These are phyloP conservation scores for Scolopax rusticola DNA, from an alignment of 2,797 vertebrate species.

Conservation along the genomic window DNA sequence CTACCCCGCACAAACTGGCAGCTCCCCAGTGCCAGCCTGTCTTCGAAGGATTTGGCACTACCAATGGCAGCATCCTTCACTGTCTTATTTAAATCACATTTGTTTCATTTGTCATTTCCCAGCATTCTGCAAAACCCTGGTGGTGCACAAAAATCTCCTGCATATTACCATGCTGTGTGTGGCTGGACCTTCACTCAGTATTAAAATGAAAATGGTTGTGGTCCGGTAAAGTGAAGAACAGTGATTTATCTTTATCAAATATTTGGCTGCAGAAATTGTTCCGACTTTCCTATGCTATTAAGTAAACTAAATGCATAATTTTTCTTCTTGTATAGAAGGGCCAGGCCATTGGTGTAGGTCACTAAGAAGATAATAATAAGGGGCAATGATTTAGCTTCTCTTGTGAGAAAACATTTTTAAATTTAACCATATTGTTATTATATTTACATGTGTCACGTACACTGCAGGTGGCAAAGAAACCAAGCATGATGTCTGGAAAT, in stretches of 20 bases:
- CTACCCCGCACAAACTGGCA: not conserved
- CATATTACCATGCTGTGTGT: not conserved
- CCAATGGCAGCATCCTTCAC: not conserved
- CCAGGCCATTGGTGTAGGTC: not conserved
- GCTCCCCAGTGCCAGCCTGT: not conserved
- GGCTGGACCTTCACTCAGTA: not conserved
- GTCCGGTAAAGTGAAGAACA: not conserved
- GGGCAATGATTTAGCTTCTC: not conserved
- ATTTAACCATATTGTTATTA: not conserved
- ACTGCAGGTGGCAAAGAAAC: slow-evolving; percentile 95
- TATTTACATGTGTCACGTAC: not conserved
- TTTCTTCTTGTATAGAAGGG: not conserved
- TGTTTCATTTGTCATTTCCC: not conserved
- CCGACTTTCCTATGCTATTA: not conserved
- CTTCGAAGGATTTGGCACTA: not conserved
- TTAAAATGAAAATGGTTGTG: not conserved
- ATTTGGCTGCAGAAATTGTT: not conserved
- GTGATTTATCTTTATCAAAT: not conserved
- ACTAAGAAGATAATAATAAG: not conserved
- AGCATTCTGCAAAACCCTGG: not conserved
- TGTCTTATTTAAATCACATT: not conserved
- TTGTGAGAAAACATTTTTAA: not conserved
- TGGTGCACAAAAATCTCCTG: not conserved
- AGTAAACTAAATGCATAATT: not conserved
- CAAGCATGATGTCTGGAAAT: slow-evolving; percentile 95